Evolutionary conservation across 2,888 invertebrate genomes (phyloP).

Genomic region (Venusia cambrica): DNA sequence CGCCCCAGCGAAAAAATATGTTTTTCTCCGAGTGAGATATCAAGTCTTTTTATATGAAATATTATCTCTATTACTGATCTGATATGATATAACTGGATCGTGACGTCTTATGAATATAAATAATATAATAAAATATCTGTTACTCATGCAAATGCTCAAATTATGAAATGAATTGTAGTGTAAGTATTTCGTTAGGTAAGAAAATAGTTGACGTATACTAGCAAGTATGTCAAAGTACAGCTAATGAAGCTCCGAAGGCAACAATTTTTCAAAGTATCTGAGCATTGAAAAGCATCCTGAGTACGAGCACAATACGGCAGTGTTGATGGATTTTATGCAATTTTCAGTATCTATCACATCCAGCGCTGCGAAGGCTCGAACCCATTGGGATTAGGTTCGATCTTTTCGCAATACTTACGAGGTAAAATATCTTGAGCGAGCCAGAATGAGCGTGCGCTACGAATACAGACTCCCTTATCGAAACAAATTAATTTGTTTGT

Average conservation of each 20-base stretch:
- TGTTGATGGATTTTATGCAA: conserved; percentile 80
- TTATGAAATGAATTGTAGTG: no score
- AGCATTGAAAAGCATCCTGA: conserved; percentile 41
- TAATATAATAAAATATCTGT: no score
- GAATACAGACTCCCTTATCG: not conserved
- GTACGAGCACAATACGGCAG: conserved; percentile 57
- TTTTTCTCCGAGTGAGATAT: conserved; percentile 41
- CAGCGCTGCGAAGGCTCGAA: conserved; percentile 59
- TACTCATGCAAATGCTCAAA: no score
- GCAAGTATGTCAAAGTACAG: no score
- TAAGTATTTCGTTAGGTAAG: no score
- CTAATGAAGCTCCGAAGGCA: conserved; percentile 28
- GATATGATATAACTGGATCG: conserved; percentile 1
- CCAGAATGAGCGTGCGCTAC: conserved; percentile 9
- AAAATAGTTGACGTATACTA: no score
- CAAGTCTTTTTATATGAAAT: conserved; percentile 39
- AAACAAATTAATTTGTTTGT: no score
- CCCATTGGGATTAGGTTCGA: conserved; percentile 76
- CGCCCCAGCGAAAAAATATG: conserved; percentile 50
- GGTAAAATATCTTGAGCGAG: conserved; percentile 61
- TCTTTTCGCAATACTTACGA: conserved; percentile 76
- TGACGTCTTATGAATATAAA: no score
- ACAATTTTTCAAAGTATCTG: no score
- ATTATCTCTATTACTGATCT: conserved; percentile 40
- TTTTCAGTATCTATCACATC: conserved; percentile 79